These are phyloP conservation scores for Sebastes elongatus DNA, from an alignment of 2,797 vertebrate genomes.

Conservation along the genomic window DNA sequence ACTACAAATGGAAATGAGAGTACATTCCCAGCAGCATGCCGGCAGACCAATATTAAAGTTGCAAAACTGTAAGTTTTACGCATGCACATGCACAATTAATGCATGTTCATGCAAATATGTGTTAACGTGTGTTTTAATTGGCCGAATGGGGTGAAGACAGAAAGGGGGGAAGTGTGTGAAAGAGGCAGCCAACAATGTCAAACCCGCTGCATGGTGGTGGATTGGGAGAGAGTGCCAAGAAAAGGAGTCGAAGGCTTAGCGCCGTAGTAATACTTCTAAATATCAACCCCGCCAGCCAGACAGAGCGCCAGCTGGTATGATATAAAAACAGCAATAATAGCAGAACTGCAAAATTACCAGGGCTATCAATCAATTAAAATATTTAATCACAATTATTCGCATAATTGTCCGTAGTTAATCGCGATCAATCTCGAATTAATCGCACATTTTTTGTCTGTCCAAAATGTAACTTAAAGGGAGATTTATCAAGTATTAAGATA, in stretches of 20 bases:
- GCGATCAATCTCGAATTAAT: too few species aligned
- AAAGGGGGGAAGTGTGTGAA: neutral
- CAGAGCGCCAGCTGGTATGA: neutral
- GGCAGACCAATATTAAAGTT: slow-evolving; percentile 1
- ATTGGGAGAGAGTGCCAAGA: slow-evolving; percentile 16
- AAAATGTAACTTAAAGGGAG: too few species aligned
- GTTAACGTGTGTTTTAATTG: neutral
- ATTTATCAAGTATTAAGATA: too few species aligned
- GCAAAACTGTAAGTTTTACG: neutral
- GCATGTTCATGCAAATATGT: neutral
- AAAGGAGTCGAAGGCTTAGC: slow-evolving; percentile 35
- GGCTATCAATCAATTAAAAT: too few species aligned
- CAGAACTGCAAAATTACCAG: neutral
- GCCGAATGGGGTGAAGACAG: neutral
- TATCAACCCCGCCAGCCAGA: neutral
- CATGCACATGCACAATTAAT: neutral
- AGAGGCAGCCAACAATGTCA: slow-evolving; percentile 1
- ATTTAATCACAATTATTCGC: too few species aligned
- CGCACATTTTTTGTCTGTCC: too few species aligned
- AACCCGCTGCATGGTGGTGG: slow-evolving; percentile 17
- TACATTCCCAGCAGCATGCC: slow-evolving; percentile 15
- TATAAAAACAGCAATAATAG: neutral
- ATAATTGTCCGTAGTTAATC: too few species aligned
- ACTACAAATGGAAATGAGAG: slow-evolving; percentile 60
- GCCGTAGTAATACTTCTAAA: slow-evolving; percentile 28